A percentile compares a stretch with the other conserved stretches of the same genome.
Conservation (phyloP, 2,888 invertebrate genomes). For the Chouioia cunea region DNA sequence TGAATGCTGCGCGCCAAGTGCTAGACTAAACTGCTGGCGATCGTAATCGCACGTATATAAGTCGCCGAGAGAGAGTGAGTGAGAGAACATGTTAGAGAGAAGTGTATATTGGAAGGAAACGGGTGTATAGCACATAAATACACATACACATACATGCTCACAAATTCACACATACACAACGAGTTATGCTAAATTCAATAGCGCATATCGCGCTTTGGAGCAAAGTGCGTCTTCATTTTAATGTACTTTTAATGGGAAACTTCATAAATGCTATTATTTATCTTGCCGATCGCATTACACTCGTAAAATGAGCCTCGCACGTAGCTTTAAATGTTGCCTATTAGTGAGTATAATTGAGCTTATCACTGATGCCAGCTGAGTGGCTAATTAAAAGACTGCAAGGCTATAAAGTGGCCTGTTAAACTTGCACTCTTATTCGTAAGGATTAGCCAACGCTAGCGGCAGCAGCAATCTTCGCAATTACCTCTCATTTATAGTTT, state of each 20-base stretch:
- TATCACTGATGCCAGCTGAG: constrained; percentile 32
- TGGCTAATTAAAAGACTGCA: constrained; percentile 38
- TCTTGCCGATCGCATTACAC: constrained; percentile 16
- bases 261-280: constrained; percentile 36
- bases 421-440: constrained; percentile 8
- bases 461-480: constrained; percentile 17
- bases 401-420: constrained; percentile 11
- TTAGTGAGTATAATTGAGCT: constrained; percentile 43
- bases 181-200: constrained; percentile 35
- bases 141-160: not conserved
- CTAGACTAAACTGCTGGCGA: not conserved
- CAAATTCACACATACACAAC: not conserved
- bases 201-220: constrained; percentile 11
- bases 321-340: constrained; percentile 4
- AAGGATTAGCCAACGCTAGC: constrained; percentile 9
- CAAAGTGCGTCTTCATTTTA: constrained; percentile 28
- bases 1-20: constrained; percentile 53
- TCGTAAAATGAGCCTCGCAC: constrained; percentile 17
- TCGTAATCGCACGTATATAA: not conserved
- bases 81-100: not conserved
- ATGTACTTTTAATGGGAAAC: constrained; percentile 29
- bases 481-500: not conserved
- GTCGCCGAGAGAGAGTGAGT: not conserved
- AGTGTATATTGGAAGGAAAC: not conserved
- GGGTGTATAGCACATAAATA: not conserved